Base-by-base conservation (phyloP, 1,140 invertebrate species). In the Lordiphosa mommai region DNA sequence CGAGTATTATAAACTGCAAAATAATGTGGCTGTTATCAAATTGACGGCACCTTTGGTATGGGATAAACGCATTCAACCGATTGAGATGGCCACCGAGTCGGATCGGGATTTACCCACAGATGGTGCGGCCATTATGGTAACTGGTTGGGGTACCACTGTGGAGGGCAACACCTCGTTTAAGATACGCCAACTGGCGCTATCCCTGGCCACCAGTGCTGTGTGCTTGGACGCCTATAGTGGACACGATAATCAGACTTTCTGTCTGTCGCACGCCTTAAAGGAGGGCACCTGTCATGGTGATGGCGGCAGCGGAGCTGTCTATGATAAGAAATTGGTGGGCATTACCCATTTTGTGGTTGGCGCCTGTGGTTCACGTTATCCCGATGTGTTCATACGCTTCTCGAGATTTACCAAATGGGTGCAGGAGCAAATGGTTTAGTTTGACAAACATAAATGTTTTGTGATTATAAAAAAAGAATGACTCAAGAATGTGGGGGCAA, bases 1-100 rank as follows among this genome's bases (percentile, higher is more conserved):
- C 2, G 41, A 77, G 0, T 91, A 88, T 50, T 61, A 65, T 10
- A 9, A 70, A 0, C 29, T 89, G 0, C n/a, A 46, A 14, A 90
- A 92, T 57, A 92, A 92, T 61, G 65, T 92, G 29, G 91, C 89
- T 10, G 58, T 92, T 2, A 46, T 92, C 7, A 68, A 41, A 53
- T 37, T 84, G 5, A 63, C 12, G n/a, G 7, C 51, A 0, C 9
- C 66, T 0, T 10, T 82, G 6, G 0, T 1, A n/a, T 82, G 34
- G 29, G 68, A 77, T 0, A 37, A 61, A 0, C 70, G 86, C 14
- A 70, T 64, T 4, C 5, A 47, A 8, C 30, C 49, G 3, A 50
- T 86, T 9, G 20, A 47, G 7, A 41, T 79, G 55, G 50, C 51
- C 12, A 23, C 20, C 4, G 20, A 72, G 9, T 3, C 14, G n/a